Evolutionary conservation across 2,888 invertebrate species (phyloP).

Genomic region (Apamea crenata): DNA sequence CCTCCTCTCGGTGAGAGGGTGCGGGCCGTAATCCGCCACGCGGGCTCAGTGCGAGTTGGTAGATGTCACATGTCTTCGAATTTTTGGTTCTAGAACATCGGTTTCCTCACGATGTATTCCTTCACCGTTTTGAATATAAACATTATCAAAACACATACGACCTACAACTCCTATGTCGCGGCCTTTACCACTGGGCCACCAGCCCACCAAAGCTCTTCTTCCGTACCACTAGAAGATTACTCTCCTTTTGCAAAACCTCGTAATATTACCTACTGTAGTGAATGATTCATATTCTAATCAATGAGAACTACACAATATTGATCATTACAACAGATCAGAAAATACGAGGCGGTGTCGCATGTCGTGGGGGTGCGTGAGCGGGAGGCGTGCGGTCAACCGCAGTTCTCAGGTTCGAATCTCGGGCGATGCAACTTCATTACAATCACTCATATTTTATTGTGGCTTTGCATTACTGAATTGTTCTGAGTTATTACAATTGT

Average conservation of each 20-base stretch:
- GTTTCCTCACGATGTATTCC: not conserved
- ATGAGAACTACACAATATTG: constrained; percentile 27
- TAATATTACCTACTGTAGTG: not conserved
- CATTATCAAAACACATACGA: not conserved
- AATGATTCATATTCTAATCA: constrained; percentile 6
- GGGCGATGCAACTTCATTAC: constrained; percentile 70
- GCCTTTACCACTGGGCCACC: not conserved
- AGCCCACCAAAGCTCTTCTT: not conserved
- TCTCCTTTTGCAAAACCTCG: not conserved
- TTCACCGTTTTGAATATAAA: not conserved
- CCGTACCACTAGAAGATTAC: not conserved
- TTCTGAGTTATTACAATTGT: constrained; percentile 7
- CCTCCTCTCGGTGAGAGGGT: no score
- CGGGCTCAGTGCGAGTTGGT: no score
- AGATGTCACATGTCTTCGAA: no score
- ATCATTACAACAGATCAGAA: constrained; percentile 40
- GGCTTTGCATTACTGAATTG: constrained; percentile 48
- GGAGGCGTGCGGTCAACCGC: constrained; percentile 80
- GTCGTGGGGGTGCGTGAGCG: constrained; percentile 62
- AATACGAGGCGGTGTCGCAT: constrained; percentile 69
- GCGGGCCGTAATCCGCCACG: no score
- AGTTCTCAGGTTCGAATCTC: constrained; percentile 75
- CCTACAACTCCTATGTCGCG: not conserved
- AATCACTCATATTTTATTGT: constrained; percentile 52
- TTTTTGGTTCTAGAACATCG: no score